phyloP scores from a whole-genome alignment of 1,140 invertebrate species.

The Neomicropteryx cornuta region DNA sequence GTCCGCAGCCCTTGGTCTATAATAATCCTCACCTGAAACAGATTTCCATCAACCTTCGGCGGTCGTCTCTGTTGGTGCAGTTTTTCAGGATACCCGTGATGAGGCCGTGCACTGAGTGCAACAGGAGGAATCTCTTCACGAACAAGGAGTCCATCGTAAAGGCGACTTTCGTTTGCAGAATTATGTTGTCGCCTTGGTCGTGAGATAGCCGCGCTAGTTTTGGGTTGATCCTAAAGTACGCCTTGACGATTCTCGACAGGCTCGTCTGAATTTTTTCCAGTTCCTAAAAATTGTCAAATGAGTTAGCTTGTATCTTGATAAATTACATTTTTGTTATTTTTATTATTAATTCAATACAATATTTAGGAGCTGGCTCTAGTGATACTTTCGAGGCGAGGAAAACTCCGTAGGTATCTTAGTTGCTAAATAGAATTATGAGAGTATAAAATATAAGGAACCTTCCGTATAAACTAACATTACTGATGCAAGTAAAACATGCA shows the following conservation, averaged over 20 bases:
- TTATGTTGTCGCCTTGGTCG: slow-evolving; percentile 19
- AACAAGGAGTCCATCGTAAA: slow-evolving; percentile 33
- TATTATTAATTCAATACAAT: no score
- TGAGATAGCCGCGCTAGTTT: slow-evolving; percentile 33
- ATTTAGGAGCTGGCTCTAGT: no score
- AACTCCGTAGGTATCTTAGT: no score
- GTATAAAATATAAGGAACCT: no score
- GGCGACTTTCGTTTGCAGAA: slow-evolving; percentile 29
- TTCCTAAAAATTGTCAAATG: slow-evolving; percentile 32
- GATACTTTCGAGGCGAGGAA: no score
- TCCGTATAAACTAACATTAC: no score
- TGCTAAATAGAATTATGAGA: no score
- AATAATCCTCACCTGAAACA: slow-evolving; percentile 30
- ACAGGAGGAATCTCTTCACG: slow-evolving; percentile 31
- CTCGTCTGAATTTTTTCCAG: slow-evolving; percentile 37
- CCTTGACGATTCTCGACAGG: slow-evolving; percentile 35
- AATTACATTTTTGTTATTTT: no score
- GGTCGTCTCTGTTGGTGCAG: slow-evolving; percentile 34
- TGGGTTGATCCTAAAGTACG: slow-evolving; percentile 37
- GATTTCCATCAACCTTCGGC: slow-evolving; percentile 36
- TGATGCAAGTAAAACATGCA: no score
- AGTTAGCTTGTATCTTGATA: no score
- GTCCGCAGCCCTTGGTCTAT: neutral
- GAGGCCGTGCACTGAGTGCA: slow-evolving; percentile 28
- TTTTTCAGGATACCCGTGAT: slow-evolving; percentile 31